Evolutionary conservation across 2,888 invertebrate species (phyloP), one percentile per base, ranked within the genome.

Genomic region (Hirtodrosophila confusa): DNA sequence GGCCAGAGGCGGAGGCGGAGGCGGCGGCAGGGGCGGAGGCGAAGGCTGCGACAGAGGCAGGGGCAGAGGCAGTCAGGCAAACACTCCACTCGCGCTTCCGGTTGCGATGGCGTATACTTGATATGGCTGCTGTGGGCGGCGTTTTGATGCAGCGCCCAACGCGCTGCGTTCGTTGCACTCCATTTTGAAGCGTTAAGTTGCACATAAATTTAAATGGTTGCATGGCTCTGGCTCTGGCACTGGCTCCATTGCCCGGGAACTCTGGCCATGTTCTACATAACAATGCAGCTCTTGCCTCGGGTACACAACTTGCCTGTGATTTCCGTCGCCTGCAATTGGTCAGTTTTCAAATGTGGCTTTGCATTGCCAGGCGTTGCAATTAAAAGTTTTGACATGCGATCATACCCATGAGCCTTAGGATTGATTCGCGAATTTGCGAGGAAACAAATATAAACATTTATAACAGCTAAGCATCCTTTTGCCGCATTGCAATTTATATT

Each of bases 161-260:
- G 63, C 69, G 60, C 69, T 60, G 78, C 84, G 88, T 88, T 86
- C 88, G 84, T 85, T 85, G 84, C 84, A 85, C 84, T 84, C 86
- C 78, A 86, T 88, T 88, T 84, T 84, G 73, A 80, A 84, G 86
- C 88, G 86, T 88, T 84, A 84, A 88, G 88, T 84, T 84, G 86
- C 80, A 88, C 84, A 84, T 84, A 88, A 88, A 84, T 84, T 84
- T 86, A 88, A 88, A 88, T 80, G 84, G 60, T 51, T 51, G 48
- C 45, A 45, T 50, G 58, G 23, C 41, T 33, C 23, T 43, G 33
- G 10, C 56, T 9, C 49, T 37, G 39, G 17, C 10, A 10, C 49
- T 37, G 39, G 17, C 10, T 31, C 17, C 39, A n/a, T 6, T 4
- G 11, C 60, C 36, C 31, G 24, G 31, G 8, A 10, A 33, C 45